Evolutionary conservation across 30 jellyfish, hydroid and myxozoan genomes (phyloP), one percentile per base, ranked within the genome.

Genomic region (Nemopilema nomurai): DNA sequence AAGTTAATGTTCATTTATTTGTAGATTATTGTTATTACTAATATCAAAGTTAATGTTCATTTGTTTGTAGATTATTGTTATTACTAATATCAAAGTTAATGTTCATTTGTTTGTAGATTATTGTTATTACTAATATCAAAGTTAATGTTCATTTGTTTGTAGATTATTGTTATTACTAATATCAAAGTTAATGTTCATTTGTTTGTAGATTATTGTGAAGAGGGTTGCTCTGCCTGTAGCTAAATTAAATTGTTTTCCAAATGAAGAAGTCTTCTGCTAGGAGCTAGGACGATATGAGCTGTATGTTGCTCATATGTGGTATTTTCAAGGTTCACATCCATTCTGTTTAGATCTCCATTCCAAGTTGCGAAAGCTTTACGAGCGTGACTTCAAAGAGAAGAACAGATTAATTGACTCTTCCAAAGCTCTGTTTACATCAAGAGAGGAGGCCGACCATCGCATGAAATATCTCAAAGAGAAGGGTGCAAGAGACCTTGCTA

Each of bases 401-500:
- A 67, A 74, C 23, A 41, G 77, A 28, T 51, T 94, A 62, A 77
- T 89, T 26, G 95, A 84, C 6, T 68, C 84, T 0, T 74, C 97
- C 51, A 89, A 94, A 69, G 63, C 88, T 1, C 79, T 89, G 71
- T 89, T 84, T 66, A 71, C 92, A 81, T 73, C 91, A 23, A 91
- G 99, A 22, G 99, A 94, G 22, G 99, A 94, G 31, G 99, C 99
- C 28, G 94, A 89, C 18, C 97, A 79, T 68, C 88, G 97, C 20
- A 89, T 94, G 96, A 95, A 82, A 72, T 79, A 71, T 16, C 28
- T 94, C 76, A 95, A 93, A 51, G 99, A 94, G 49, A 84, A 97
- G 31, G 90, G 94, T 8, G 97, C 81, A 50, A 79, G 97, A 28
- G 99, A 94, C 52, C 62, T 75, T 26, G 70, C 87, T 0, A 18